Evolutionary conservation across 1,140 invertebrate species (phyloP).

Genomic region (Antheraea pernyi): DNA sequence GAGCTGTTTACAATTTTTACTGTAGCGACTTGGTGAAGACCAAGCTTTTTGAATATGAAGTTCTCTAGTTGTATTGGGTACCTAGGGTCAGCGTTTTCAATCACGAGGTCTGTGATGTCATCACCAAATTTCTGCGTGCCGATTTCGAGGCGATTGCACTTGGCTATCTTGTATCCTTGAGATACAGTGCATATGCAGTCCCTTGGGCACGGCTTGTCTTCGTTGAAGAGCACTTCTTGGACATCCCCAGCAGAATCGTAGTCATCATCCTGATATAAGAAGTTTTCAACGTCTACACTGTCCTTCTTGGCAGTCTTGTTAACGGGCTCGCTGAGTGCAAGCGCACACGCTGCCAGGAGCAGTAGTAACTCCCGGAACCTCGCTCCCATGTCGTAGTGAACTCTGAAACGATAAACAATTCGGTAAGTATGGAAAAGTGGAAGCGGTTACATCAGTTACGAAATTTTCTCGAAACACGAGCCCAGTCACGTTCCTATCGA

Average conservation of each 20-base stretch:
- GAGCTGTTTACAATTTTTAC: conserved; percentile 79
- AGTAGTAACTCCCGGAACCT: conserved; percentile 72
- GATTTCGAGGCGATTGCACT: conserved; percentile 78
- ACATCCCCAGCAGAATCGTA: conserved; percentile 56
- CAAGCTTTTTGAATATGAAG: conserved; percentile 80
- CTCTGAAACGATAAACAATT: conserved; percentile 61
- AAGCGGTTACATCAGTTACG: conserved; percentile 37
- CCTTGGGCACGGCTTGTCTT: conserved; percentile 74
- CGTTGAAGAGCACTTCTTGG: conserved; percentile 71
- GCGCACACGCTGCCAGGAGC: conserved; percentile 69
- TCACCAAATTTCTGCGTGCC: conserved; percentile 81
- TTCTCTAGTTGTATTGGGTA: conserved; percentile 78
- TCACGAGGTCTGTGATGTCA: conserved; percentile 80
- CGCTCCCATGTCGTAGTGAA: conserved; percentile 71
- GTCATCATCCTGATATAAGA: conserved; percentile 62
- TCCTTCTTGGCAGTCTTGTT: conserved; percentile 60
- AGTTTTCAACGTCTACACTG: conserved; percentile 52
- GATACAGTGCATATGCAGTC: conserved; percentile 75
- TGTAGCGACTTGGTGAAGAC: conserved; percentile 79
- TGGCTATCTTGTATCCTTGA: conserved; percentile 70
- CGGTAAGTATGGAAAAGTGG: conserved; percentile 12
- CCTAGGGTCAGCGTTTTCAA: conserved; percentile 79
- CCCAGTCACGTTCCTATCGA: conserved; percentile 27
- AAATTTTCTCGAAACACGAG: conserved; percentile 36
- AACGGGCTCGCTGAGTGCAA: conserved; percentile 52